A percentile compares a stretch with the other conserved stretches of the same genome.
Evolutionary conservation across 2,113 vertebrate genomes (phyloP).

Genomic region (Hassar affinis): DNA sequence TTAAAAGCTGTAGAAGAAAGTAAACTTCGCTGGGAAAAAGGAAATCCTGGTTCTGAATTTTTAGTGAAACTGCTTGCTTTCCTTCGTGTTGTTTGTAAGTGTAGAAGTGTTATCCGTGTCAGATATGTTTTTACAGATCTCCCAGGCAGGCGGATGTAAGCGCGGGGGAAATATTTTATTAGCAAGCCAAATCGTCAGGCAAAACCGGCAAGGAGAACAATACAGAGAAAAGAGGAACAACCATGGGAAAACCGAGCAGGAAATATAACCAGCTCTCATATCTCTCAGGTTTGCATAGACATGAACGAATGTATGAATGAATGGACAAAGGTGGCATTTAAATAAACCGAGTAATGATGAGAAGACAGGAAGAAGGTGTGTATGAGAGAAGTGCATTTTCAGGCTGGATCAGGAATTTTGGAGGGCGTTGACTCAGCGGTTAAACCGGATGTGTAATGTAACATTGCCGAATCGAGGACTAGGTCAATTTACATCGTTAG

Average conservation of each 20-base stretch:
- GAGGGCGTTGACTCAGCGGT: background rate
- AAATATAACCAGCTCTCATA: background rate
- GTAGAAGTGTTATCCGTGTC: background rate
- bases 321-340: background rate
- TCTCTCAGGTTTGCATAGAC: background rate
- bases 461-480: background rate
- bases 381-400: background rate
- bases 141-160: background rate
- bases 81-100: background rate
- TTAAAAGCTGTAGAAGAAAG: background rate
- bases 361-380: slow-evolving; percentile 8
- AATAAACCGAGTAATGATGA: background rate
- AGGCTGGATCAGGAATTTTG: background rate
- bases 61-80: background rate
- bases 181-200: background rate
- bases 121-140: background rate
- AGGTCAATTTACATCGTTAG: background rate
- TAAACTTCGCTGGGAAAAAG: background rate
- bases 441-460: background rate
- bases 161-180: background rate
- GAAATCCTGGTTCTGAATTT: background rate
- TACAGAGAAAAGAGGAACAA: background rate
- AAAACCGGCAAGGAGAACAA: background rate
- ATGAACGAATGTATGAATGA: slow-evolving; percentile 12
- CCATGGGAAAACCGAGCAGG: background rate